Evolutionary conservation across 2,113 vertebrate species (phyloP), one percentile per base, ranked within the genome.

Genomic region (Catharus bicknelli): DNA sequence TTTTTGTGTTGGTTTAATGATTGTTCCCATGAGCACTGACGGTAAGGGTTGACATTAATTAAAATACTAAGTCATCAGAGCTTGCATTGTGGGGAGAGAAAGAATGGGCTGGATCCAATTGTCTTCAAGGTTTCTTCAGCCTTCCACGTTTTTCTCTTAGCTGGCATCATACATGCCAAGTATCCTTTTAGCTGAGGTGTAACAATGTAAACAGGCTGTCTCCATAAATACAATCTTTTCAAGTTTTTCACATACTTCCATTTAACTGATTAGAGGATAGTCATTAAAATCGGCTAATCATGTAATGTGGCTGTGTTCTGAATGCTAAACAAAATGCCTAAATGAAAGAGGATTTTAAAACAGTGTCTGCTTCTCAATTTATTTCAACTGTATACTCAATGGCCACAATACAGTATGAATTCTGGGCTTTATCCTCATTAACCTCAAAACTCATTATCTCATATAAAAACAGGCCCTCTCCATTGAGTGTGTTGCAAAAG

Each of bases 1-100:
- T 96, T 97, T 97, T 97, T 97, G 97, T 97, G 96, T 92, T 91
- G 88, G 91, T 87, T 94, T 95, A 96, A 93, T 95, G 94, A 97
- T 95, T 94, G 93, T 93, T 97, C 95, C 96, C 96, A 95, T 94
- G 93, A 95, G 94, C 86, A 59, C 88, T 91, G 90, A 95, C 10
- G 68, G 83, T 90, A 74, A 62, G 96, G 92, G 78, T 77, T 84
- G 95, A 96, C 95, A 94, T 95, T 96, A 96, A 97, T 96, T 97
- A 96, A 97, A 97, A 89, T 79, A 96, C 93, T 96, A 97, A 97
- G 93, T 97, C 95, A 96, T 95, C 95, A 96, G 96, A 94, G 95
- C 94, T 94, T 55, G 75, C 83, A 94, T 88, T 96, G 90, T 83
- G 90, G 87, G 42, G 79, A 95, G 42, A 54, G 62, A 70, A 74